Evolutionary conservation across 2,888 invertebrate genomes (phyloP).

Genomic region (Ormyrus rosae): DNA sequence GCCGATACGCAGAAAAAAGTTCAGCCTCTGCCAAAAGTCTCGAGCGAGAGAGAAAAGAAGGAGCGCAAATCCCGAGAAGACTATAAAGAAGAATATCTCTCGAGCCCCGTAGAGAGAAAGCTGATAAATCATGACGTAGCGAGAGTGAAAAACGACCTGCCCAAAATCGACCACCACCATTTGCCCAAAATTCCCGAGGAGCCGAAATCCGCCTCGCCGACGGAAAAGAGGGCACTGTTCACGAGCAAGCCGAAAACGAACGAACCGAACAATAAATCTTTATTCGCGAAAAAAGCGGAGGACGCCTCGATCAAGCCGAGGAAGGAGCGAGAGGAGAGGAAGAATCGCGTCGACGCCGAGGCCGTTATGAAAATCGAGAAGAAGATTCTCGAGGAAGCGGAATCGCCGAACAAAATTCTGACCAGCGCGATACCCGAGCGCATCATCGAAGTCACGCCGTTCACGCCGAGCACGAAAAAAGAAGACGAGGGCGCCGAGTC

Average conservation of each 20-base stretch:
- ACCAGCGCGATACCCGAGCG: conserved; percentile 43
- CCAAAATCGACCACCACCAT: neutral
- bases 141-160: conserved; percentile 48
- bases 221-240: neutral
- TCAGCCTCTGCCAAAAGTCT: conserved; percentile 8
- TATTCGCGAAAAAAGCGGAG: neutral
- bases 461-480: conserved; percentile 9
- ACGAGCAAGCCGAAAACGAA: conserved; percentile 10
- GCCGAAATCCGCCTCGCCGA: conserved; percentile 25
- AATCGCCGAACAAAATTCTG: conserved; percentile 48
- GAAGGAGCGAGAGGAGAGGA: conserved; percentile 35
- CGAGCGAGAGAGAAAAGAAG: conserved; percentile 5
- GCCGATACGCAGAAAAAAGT: conserved; percentile 11
- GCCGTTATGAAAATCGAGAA: conserved; percentile 50
- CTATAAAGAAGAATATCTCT: neutral
- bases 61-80: too few species aligned
- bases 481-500: conserved; percentile 16
- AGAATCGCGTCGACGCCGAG: conserved; percentile 44
- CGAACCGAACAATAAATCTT: conserved; percentile 9
- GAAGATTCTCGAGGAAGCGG: conserved; percentile 52
- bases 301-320: conserved; percentile 1
- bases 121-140: conserved; percentile 3
- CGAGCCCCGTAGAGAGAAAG: neutral
- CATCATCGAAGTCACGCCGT: neutral
- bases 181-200: conserved; percentile 46